phyloP scores from a whole-genome alignment of 2,113 vertebrate species.

The Callithrix jacchus region DNA sequence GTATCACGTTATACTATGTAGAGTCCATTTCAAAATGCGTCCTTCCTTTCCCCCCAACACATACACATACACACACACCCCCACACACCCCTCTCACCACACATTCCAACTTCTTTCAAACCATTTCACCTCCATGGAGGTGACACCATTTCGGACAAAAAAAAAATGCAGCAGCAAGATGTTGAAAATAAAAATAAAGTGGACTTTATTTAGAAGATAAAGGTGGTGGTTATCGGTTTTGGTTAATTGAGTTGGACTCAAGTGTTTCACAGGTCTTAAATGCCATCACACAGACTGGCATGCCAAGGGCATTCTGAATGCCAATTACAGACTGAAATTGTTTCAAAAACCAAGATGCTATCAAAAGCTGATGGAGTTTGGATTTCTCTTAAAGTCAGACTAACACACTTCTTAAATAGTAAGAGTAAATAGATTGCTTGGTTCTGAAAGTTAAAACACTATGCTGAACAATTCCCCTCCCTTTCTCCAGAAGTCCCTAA shows the following conservation, averaged over 20 bases:
- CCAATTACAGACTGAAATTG: constrained; percentile 60
- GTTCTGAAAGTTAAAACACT: constrained; percentile 66
- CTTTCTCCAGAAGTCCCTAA: constrained; percentile 53
- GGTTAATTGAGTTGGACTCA: constrained; percentile 70
- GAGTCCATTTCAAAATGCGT: neutral
- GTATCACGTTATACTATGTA: neutral
- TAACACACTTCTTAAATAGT: constrained; percentile 66
- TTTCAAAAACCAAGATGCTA: constrained; percentile 67
- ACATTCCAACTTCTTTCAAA: constrained; percentile 46
- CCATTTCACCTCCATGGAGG: constrained; percentile 54
- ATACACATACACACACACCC: neutral
- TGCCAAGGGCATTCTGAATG: constrained; percentile 66
- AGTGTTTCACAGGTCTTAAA: constrained; percentile 63
- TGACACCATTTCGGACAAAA: constrained; percentile 55
- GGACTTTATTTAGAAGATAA: constrained; percentile 78
- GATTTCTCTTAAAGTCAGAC: constrained; percentile 53
- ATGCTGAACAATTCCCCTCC: constrained; percentile 58
- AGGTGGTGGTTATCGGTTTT: constrained; percentile 72
- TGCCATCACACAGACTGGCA: constrained; percentile 74
- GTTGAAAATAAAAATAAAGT: constrained; percentile 80
- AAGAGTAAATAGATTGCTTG: constrained; percentile 66
- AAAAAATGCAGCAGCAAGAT: constrained; percentile 59
- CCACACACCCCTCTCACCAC: neutral
- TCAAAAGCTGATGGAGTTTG: constrained; percentile 63
- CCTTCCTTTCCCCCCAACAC: neutral